Evolutionary conservation across 1,140 invertebrate species (phyloP).

Genomic region (Triops cancriformis): DNA sequence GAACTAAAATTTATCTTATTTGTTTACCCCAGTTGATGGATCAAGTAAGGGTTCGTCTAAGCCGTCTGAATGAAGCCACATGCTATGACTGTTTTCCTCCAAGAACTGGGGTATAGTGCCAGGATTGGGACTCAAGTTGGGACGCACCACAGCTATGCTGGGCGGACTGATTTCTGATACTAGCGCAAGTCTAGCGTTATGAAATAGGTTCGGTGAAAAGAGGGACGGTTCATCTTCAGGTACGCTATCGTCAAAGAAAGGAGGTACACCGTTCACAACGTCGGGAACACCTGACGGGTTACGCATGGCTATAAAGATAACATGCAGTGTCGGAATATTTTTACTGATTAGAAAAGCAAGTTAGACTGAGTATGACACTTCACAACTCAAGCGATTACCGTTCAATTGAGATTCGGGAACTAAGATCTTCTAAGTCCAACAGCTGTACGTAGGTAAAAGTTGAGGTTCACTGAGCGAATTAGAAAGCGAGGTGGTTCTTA

Average conservation of each 20-base stretch:
- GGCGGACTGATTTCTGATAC: neutral
- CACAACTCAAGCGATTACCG: neutral
- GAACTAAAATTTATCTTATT: neutral
- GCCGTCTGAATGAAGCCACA: neutral
- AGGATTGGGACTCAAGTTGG: neutral
- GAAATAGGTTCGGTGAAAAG: neutral
- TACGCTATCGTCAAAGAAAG: neutral
- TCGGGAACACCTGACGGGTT: constrained; percentile 8
- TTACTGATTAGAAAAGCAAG: neutral
- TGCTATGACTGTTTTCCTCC: neutral
- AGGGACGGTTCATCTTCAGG: constrained; percentile 5
- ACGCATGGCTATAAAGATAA: neutral
- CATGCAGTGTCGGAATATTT: neutral
- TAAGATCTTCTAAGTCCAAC: too few relatives aligned
- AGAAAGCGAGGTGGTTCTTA: too few relatives aligned
- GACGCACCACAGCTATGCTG: neutral
- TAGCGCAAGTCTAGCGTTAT: constrained; percentile 4
- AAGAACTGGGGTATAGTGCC: neutral
- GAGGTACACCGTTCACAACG: neutral
- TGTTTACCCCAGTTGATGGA: neutral
- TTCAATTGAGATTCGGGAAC: neutral
- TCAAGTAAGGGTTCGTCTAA: neutral
- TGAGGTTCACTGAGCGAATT: too few relatives aligned
- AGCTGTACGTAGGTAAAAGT: too few relatives aligned
- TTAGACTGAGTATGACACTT: neutral